These are phyloP conservation scores for Pseudococcus jackbeardsleyi DNA, from an alignment of 2,888 invertebrate genomes.

Conservation along the genomic window DNA sequence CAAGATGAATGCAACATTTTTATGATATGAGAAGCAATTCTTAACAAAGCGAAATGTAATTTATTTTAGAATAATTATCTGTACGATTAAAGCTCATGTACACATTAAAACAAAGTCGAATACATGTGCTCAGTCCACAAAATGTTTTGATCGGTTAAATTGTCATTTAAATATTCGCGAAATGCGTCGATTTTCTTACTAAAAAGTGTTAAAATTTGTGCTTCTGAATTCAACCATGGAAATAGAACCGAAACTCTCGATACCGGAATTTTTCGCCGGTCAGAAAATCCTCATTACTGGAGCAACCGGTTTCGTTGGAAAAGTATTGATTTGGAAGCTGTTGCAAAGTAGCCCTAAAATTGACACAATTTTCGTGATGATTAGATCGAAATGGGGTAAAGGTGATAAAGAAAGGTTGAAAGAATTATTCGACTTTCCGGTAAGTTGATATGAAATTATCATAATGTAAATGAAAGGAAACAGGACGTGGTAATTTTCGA, in stretches of 20 bases:
- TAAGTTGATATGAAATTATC: constrained; percentile 70
- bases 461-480: too few relatives aligned
- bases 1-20: neutral
- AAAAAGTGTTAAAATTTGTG: neutral
- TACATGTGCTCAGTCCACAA: too few relatives aligned
- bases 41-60: too few relatives aligned
- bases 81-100: too few relatives aligned
- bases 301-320: constrained; percentile 78
- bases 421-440: constrained; percentile 80
- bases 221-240: neutral
- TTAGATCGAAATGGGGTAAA: constrained; percentile 78
- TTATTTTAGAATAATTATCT: too few relatives aligned
- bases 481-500: neutral
- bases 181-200: neutral
- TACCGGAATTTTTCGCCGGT: constrained; percentile 75
- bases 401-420: constrained; percentile 76
- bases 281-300: constrained; percentile 77
- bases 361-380: constrained; percentile 76
- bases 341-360: constrained; percentile 77
- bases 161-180: too few relatives aligned
- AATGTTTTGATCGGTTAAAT: too few relatives aligned
- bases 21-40: neutral
- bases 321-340: constrained; percentile 77
- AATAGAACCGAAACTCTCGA: neutral
- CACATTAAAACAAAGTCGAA: too few relatives aligned